phyloP scores from a whole-genome alignment of 1,140 invertebrate species.

The Oryctes rhinoceros region DNA sequence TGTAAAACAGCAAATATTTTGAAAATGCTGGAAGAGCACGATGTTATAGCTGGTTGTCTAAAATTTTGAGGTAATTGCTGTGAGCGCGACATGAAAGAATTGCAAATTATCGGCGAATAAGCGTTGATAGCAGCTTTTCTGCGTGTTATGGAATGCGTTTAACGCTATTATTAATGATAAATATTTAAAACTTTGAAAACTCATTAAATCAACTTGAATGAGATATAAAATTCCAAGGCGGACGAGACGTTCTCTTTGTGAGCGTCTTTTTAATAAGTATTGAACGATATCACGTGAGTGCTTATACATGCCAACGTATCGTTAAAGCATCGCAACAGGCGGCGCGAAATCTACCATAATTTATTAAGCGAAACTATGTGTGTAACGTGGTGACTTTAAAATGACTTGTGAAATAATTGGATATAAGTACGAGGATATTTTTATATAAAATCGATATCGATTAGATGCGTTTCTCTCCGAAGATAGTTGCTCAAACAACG shows the following conservation, averaged over 20 bases:
- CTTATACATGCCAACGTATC: slow-evolving; percentile 14
- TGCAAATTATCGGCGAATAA: too few species aligned
- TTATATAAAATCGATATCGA: slow-evolving; percentile 8
- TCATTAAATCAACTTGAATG: slow-evolving; percentile 9
- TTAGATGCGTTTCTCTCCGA: slow-evolving; percentile 5
- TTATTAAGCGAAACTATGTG: neutral
- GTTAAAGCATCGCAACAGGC: slow-evolving; percentile 28
- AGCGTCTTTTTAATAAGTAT: neutral
- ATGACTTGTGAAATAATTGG: slow-evolving; percentile 26
- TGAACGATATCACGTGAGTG: slow-evolving; percentile 26
- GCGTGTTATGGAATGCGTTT: neutral
- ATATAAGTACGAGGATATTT: neutral
- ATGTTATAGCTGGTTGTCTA: too few species aligned
- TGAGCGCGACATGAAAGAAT: too few species aligned
- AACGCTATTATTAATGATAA: slow-evolving; percentile 2
- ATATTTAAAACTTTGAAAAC: slow-evolving; percentile 6
- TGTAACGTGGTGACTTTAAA: slow-evolving; percentile 11
- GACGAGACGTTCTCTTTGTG: neutral
- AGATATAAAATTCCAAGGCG: slow-evolving; percentile 11
- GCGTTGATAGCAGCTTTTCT: too few species aligned
- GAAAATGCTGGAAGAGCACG: too few species aligned
- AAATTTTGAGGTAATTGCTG: too few species aligned
- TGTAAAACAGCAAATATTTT: too few species aligned
- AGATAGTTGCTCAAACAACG: neutral
- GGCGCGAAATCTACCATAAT: slow-evolving; percentile 10